Percentiles rank a stretch among this genome's conserved stretches.
phyloP scores from a whole-genome alignment of 30 jellyfish, hydroid and myxozoan species.

The Turritopsis rubra region DNA sequence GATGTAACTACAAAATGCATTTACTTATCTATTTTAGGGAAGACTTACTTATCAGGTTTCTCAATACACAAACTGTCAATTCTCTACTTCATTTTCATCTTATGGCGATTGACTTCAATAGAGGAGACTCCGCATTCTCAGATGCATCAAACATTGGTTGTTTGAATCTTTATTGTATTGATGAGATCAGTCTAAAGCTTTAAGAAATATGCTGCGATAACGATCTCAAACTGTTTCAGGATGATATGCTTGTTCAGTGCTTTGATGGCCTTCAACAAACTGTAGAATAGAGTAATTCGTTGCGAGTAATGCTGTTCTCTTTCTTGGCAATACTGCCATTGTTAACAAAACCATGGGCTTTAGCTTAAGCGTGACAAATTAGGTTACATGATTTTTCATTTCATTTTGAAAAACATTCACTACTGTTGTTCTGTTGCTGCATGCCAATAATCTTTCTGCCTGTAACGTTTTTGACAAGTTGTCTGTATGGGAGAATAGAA shows the following conservation, averaged over 20 bases:
- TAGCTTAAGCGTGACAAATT: no score
- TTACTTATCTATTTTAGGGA: no score
- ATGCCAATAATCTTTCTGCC: conserved; percentile 28
- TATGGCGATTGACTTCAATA: no score
- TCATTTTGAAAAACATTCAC: no score
- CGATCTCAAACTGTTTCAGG: conserved; percentile 23
- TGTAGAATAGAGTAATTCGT: conserved; percentile 19
- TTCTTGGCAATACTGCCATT: conserved; percentile 24
- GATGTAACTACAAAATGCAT: no score
- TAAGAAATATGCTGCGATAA: not conserved
- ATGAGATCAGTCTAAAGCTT: conserved; percentile 7
- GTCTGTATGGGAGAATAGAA: conserved; percentile 10
- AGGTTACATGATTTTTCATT: no score
- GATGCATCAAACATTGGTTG: not conserved
- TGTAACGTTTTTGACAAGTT: conserved; percentile 19
- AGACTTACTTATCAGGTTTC: no score
- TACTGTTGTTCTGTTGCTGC: conserved; percentile 14
- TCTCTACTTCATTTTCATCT: no score
- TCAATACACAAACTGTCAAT: no score
- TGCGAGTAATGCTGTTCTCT: conserved; percentile 1
- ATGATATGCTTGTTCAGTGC: conserved; percentile 18
- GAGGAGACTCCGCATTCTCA: no score
- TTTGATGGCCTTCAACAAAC: not conserved
- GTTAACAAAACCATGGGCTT: no score
- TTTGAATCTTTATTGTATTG: not conserved